Base-by-base conservation (phyloP, 2,888 invertebrate species). In the Bugulina stolonifera region DNA sequence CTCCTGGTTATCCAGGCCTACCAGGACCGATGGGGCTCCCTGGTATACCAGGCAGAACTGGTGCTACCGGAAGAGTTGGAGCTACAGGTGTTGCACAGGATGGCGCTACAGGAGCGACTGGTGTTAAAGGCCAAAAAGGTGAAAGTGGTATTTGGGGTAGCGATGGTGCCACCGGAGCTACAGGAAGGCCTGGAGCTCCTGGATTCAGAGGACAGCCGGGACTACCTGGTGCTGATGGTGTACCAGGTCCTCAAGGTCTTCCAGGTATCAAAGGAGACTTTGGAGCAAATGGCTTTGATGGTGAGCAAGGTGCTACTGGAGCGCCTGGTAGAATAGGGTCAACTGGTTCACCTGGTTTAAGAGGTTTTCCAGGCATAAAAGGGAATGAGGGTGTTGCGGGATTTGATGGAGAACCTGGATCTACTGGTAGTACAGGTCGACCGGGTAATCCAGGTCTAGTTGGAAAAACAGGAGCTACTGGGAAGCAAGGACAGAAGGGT, bases 41-140 rank as follows among this genome's bases (percentile, higher is more conserved):
- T 77, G 72, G 72, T 75, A 22, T 75, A 75, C 64, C 72, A 74
- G 69, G 74, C 75, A 70, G 73, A 75, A 43, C 25, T 72, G 10
- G 73, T 75, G 72, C 70, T 76, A 69, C 73, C 73, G 55, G 75
- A 74, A 35, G 57, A 75, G 14, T 71, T 77, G 64, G 74, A 73
- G 54, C 76, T 75, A 74, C 73, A 74, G 34, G 75, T 75, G 71
- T 76, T 75, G 52, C 35, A 32, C 23, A 69, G 72, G 64, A 58
- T 74, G 73, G 72, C 32, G 71, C 71, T 5, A 69, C 73, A 71
- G 73, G 74, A 27, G 64, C 71, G 54, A 25, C 35, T 69, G 73
- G 73, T 52, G 18, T n/a, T 18, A 34, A 43, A 43, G 74, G 74
- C 3, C 35, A 55, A 27, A 35, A 35, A 54, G 74, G 74, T 43